phyloP scores from a whole-genome alignment of 1,140 invertebrate species.

The Drosophila tropicalis region DNA sequence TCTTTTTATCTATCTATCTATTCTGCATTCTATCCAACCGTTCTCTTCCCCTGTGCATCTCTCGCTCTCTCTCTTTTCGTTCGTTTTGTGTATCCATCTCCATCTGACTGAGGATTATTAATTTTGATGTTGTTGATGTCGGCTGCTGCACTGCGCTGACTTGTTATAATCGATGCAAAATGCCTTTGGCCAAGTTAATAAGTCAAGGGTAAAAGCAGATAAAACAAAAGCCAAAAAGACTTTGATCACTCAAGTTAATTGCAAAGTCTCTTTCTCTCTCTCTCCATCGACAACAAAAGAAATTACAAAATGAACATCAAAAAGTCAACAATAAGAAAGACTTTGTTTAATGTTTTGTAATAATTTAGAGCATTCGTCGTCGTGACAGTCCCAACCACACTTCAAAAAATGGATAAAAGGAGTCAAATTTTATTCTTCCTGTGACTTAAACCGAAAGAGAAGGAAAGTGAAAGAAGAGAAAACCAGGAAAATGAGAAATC shows the following conservation, averaged over 20 bases:
- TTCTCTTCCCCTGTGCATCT: not conserved
- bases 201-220: conserved; percentile 55
- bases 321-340: not conserved
- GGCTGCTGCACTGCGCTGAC: conserved; percentile 34
- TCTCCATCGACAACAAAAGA: not conserved
- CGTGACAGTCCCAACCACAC: no score
- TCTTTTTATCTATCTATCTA: conserved; percentile 7
- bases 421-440: no score
- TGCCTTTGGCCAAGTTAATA: conserved; percentile 61
- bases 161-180: conserved; percentile 70
- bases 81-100: conserved; percentile 4
- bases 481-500: no score
- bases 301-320: not conserved
- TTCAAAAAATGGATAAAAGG: no score
- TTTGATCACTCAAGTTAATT: conserved; percentile 42
- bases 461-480: no score
- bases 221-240: conserved; percentile 16
- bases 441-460: not conserved
- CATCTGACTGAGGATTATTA: conserved; percentile 64
- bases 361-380: not conserved
- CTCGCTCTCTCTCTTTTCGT: conserved; percentile 12
- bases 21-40: no score
- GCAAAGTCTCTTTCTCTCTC: conserved; percentile 3
- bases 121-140: conserved; percentile 60
- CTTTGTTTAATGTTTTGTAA: conserved; percentile 5